Conservation (phyloP, 2,113 vertebrate genomes). For the Mola mola region DNA sequence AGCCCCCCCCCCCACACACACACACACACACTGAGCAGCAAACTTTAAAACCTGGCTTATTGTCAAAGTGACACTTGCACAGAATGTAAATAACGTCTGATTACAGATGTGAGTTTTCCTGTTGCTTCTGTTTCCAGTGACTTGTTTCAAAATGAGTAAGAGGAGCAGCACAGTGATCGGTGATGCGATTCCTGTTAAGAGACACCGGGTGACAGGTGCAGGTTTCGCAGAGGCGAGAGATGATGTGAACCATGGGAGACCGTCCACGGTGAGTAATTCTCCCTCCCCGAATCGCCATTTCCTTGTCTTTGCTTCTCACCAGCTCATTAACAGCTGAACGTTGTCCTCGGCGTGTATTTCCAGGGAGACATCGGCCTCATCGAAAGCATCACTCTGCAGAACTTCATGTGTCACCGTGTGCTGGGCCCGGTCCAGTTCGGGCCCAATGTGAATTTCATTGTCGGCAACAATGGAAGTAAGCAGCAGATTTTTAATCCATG, state of each 20-base stretch:
- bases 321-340: neutral
- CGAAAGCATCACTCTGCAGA: slow-evolving; percentile 89
- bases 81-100: no score
- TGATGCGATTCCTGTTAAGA: slow-evolving; percentile 27
- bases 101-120: neutral
- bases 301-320: no score
- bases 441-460: slow-evolving; percentile 91
- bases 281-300: neutral
- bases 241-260: neutral
- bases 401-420: slow-evolving; percentile 92
- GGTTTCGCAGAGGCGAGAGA: slow-evolving; percentile 2
- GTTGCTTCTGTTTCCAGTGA: slow-evolving; percentile 17
- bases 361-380: slow-evolving; percentile 89
- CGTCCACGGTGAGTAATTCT: slow-evolving; percentile 25
- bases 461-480: slow-evolving; percentile 96
- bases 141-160: slow-evolving; percentile 55
- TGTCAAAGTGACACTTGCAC: no score
- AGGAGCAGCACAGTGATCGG: slow-evolving; percentile 25
- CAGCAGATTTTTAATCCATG: no score
- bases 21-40: no score
- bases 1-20: no score
- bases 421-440: slow-evolving; percentile 91
- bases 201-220: slow-evolving; percentile 1
- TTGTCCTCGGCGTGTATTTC: neutral
- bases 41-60: no score